Evolutionary conservation across 1,140 invertebrate genomes (phyloP).

Genomic region (Drosophila truncata): DNA sequence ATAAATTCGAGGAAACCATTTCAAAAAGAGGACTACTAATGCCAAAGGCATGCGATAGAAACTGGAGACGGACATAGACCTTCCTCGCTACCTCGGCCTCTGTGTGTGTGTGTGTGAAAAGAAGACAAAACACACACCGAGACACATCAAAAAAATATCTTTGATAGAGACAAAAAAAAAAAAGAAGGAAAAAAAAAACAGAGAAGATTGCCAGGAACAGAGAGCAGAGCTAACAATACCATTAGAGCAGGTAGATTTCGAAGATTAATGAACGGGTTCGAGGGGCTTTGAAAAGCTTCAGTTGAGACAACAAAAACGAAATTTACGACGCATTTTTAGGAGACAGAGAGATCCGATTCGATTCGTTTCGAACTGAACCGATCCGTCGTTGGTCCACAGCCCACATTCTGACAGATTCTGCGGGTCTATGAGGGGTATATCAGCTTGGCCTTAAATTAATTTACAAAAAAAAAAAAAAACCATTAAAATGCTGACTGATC

Average conservation of each 20-base stretch:
- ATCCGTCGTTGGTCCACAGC: constrained; percentile 19
- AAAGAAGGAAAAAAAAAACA: constrained; percentile 12
- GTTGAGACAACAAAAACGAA: constrained; percentile 49
- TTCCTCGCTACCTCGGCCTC: not conserved
- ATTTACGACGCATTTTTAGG: constrained; percentile 62
- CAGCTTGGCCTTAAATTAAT: not conserved
- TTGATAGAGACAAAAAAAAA: constrained; percentile 46
- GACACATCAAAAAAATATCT: constrained; percentile 33
- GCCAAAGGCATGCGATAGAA: constrained; percentile 37
- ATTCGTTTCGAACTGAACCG: constrained; percentile 17
- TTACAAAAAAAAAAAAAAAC: not conserved
- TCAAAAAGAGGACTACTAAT: constrained; percentile 35
- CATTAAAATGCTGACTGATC: not conserved
- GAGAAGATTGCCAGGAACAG: constrained; percentile 44
- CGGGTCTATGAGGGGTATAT: constrained; percentile 9
- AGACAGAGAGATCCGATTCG: constrained; percentile 17
- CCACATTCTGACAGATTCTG: constrained; percentile 50
- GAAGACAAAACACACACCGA: constrained; percentile 28
- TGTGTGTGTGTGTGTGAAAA: constrained; percentile 17
- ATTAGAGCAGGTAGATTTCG: constrained; percentile 76
- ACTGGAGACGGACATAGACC: constrained; percentile 20
- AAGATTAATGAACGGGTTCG: constrained; percentile 78
- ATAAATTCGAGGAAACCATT: constrained; percentile 12
- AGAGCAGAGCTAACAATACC: constrained; percentile 59
- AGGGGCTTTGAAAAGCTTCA: constrained; percentile 53